Evolutionary conservation across 2,888 invertebrate species (phyloP).

Genomic region (Caenorhabditis wallacei): DNA sequence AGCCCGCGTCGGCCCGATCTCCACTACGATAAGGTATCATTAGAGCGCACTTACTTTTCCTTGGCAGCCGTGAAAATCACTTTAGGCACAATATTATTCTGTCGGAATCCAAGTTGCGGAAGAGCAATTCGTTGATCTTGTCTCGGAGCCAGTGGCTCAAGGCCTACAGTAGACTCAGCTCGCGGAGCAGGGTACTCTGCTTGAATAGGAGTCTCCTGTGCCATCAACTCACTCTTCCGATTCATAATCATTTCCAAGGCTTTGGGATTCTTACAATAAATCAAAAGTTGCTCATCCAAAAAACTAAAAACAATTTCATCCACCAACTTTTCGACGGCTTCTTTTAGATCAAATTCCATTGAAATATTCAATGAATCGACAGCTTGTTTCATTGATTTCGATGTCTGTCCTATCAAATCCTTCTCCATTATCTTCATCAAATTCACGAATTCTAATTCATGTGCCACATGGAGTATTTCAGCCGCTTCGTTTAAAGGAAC

Average conservation of each 20-base stretch:
- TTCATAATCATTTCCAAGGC: constrained; percentile 31
- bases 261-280: constrained; percentile 31
- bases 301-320: constrained; percentile 46
- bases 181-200: not conserved
- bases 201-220: not conserved
- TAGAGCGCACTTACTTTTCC: constrained; percentile 8
- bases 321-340: constrained; percentile 46
- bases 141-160: not conserved
- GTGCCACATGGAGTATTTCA: constrained; percentile 39
- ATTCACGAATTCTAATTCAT: constrained; percentile 26
- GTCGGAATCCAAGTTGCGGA: not conserved
- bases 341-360: constrained; percentile 22
- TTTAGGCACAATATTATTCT: constrained; percentile 14
- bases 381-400: constrained; percentile 29
- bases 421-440: constrained; percentile 41
- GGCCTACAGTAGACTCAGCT: too few relatives aligned
- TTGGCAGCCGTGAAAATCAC: constrained; percentile 32
- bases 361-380: constrained; percentile 42
- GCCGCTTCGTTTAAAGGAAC: constrained; percentile 24
- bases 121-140: not conserved
- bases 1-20: too few relatives aligned
- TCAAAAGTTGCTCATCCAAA: constrained; percentile 14
- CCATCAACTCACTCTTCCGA: constrained; percentile 3
- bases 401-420: constrained; percentile 10
- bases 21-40: not conserved